Base-by-base conservation (phyloP, 64 coral and sea anemone genomes). In the Pocillopora damicornis region DNA sequence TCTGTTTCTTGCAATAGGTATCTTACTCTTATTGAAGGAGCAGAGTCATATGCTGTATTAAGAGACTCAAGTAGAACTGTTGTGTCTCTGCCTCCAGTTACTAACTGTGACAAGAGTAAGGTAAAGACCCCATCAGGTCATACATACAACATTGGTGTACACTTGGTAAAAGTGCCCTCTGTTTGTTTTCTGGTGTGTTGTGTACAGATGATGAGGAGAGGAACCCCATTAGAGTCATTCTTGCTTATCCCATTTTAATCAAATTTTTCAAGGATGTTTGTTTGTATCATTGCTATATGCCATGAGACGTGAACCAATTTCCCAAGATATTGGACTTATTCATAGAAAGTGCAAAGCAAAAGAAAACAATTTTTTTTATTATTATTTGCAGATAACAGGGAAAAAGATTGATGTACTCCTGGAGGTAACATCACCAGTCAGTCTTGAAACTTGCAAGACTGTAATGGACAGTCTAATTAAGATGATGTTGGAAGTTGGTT, bases 61-160 rank as follows among this genome's bases (percentile, higher is more conserved):
- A 90, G 87, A 42, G 88, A 94, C 59, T 63, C 58, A 20, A 18
- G 58, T 38, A 88, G 79, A 75, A 42, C 56, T 73, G 78, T 95
- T 38, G 65, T 98, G 37, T 98, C 96, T 11, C 64, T 98, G 58
- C 96, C 96, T 37, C 96, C 96, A 76, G 78, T 98, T 6, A 98
- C 96, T 25, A 98, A 98, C 93, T 92, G 93, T 86, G 96, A 98
- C 61, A 66, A 58, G 51, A 95, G 93, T 91, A 98, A 98, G 91
- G 96, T 98, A 73, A 88, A 83, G 59, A 18, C n/a, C 10, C 42
- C 61, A 18, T 17, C 66, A 51, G 3, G 7, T 51, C 7, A 51
- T 51, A 51, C 42, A 51, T 51, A 51, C 42, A 2, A 51, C 42
- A 30, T 30, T 30, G 30, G 30, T 51, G 42, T 7, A 51, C 42